These are phyloP conservation scores for Pterois miles DNA, from an alignment of 2,797 vertebrate genomes.

Conservation along the genomic window DNA sequence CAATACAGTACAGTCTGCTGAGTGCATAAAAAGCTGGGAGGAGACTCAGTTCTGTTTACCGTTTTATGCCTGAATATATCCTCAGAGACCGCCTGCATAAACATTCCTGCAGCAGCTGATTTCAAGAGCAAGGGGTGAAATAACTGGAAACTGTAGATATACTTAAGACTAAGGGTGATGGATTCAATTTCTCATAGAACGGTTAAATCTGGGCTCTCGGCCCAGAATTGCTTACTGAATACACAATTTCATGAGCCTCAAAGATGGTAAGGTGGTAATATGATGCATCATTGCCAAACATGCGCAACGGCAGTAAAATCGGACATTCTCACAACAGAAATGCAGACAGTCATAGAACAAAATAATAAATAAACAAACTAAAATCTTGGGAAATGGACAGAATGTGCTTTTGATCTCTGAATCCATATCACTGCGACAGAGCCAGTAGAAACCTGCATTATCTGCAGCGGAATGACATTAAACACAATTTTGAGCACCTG, in stretches of 20 bases:
- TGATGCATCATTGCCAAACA: constrained; percentile 48
- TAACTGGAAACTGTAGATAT: constrained; percentile 38
- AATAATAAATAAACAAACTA: constrained; percentile 22
- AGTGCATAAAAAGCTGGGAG: constrained; percentile 28
- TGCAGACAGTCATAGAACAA: neutral
- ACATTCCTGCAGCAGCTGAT: constrained; percentile 51
- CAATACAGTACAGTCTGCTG: constrained; percentile 26
- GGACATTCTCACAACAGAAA: constrained; percentile 38
- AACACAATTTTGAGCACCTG: constrained; percentile 8
- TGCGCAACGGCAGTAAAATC: constrained; percentile 43
- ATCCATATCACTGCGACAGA: constrained; percentile 8
- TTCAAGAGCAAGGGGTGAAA: constrained; percentile 29
- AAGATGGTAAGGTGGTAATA: constrained; percentile 49
- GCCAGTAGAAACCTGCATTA: constrained; percentile 2
- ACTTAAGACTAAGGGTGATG: constrained; percentile 36
- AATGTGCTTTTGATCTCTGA: neutral
- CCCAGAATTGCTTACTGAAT: constrained; percentile 58
- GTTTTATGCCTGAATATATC: constrained; percentile 43
- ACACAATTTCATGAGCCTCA: constrained; percentile 49
- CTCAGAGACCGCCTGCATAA: constrained; percentile 32
- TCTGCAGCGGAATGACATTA: neutral
- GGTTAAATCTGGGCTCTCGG: constrained; percentile 57
- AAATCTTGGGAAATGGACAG: constrained; percentile 2
- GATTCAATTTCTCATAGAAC: constrained; percentile 52
- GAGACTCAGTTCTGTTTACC: constrained; percentile 29